Base-by-base conservation (phyloP, 2,797 vertebrate species). In the Xerus rutilus region DNA sequence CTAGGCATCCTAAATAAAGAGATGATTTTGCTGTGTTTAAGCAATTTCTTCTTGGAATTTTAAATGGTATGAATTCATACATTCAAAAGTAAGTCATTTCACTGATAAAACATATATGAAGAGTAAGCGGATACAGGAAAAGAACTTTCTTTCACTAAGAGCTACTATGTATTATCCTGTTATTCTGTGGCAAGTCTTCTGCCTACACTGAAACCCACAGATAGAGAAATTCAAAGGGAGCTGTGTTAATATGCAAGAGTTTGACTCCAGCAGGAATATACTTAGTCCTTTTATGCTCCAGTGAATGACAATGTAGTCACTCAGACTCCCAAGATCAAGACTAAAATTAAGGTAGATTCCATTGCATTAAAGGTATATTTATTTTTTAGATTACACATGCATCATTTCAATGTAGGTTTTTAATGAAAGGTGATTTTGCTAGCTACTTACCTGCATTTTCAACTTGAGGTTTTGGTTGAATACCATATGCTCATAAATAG, bases 41-140 rank as follows among this genome's bases (percentile, higher is more conserved):
- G 64, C 59, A 54, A 81, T 74, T 96, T 83, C 62, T 93, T 67
- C 14, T 86, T 88, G 21, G 74, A 91, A 90, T 90, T 89, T 83
- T 83, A 85, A 96, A 79, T 84, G 43, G 23, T 92, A 23, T 62
- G 54, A 90, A 49, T 93, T 82, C 64, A 87, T 69, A 73, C 47
- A 82, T 65, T 96, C 67, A 93, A 94, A 96, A 94, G 59, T 64
- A 96, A 96, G 15, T n/a, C 73, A 8, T 87, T 92, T 89, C 78
- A 87, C 52, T 70, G 21, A 92, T 77, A 89, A 86, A 84, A 12
- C 59, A 91, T 81, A 59, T 21, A 85, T 86, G 52, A 93, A 92
- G 12, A 86, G 35, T 57, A 78, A 91, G 54, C 25, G 85, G 89
- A 89, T 43, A 43, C 23, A 92, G 73, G 25, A 94, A 93, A 96